Conservation (phyloP, 2,888 invertebrate genomes). For the Lomographa bimaculata region DNA sequence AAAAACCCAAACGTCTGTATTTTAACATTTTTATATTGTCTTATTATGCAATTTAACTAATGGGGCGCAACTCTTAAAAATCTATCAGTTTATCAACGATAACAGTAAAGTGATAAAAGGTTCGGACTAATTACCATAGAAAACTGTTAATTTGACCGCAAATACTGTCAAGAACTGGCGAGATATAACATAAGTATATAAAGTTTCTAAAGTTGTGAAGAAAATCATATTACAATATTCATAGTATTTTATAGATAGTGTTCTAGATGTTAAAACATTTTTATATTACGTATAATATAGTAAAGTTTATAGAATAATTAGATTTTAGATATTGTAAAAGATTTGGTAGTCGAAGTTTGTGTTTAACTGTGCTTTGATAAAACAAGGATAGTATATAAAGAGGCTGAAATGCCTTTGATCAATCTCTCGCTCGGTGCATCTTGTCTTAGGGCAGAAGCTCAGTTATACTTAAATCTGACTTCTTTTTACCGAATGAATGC, state of each 20-base stretch:
- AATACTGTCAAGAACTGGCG: neutral
- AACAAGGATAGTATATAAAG: conserved; percentile 14
- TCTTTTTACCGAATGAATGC: conserved; percentile 8
- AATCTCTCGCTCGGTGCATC: conserved; percentile 46
- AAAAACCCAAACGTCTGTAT: conserved; percentile 67
- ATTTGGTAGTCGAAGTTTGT: conserved; percentile 11
- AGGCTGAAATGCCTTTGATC: conserved; percentile 21
- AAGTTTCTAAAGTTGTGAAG: conserved; percentile 6
- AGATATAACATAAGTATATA: neutral
- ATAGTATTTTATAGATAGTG: conserved; percentile 12
- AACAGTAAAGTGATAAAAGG: conserved; percentile 55
- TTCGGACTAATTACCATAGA: conserved; percentile 9
- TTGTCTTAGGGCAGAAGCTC: conserved; percentile 14
- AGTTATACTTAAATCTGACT: conserved; percentile 1
- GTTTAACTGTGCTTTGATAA: conserved; percentile 23
- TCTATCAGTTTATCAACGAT: conserved; percentile 68
- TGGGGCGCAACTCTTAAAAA: conserved; percentile 74
- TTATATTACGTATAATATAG: conserved; percentile 2
- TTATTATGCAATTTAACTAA: conserved; percentile 64
- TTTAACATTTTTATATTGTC: conserved; percentile 67
- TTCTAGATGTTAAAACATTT: conserved; percentile 20
- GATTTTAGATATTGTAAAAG: conserved; percentile 10
- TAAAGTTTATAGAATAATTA: neutral
- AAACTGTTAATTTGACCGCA: conserved; percentile 2
- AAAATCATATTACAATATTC: conserved; percentile 5